phyloP scores from a whole-genome alignment of 1,140 invertebrate genomes.

The Hylyphantes graminicola region DNA sequence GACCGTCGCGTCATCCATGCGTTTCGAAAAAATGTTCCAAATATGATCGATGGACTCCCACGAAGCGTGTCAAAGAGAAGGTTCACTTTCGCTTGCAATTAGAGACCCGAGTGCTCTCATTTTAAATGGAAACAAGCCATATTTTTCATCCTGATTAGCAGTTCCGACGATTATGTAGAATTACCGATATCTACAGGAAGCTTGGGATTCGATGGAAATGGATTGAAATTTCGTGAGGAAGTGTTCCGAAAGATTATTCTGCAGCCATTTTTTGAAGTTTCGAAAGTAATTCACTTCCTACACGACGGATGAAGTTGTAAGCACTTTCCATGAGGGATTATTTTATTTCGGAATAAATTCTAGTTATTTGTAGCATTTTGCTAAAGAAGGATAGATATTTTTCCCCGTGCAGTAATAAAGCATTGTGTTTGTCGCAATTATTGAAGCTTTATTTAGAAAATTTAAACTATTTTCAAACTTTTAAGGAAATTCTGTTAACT shows the following conservation, averaged over 20 bases:
- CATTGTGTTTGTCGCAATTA: too few species aligned
- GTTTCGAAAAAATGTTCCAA: neutral
- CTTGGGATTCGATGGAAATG: neutral
- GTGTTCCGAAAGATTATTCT: too few species aligned
- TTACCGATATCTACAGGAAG: neutral
- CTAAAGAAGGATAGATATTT: too few species aligned
- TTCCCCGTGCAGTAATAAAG: too few species aligned
- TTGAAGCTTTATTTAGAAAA: too few species aligned
- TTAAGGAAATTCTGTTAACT: too few species aligned
- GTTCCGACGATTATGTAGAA: conserved; percentile 11
- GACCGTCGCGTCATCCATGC: neutral
- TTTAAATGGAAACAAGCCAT: neutral
- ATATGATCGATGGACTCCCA: neutral
- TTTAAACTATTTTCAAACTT: too few species aligned
- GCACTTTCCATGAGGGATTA: neutral
- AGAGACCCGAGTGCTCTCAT: neutral
- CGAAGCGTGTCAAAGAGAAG: neutral
- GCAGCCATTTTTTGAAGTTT: neutral
- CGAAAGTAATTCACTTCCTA: neutral
- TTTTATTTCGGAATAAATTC: neutral
- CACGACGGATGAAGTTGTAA: neutral
- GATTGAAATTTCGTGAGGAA: neutral
- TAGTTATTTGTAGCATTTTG: too few species aligned
- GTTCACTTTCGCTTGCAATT: neutral
- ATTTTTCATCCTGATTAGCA: neutral